Evolutionary conservation across 2,888 invertebrate species (phyloP), one percentile per base, ranked within the genome.

Genomic region (Spodoptera exigua): DNA sequence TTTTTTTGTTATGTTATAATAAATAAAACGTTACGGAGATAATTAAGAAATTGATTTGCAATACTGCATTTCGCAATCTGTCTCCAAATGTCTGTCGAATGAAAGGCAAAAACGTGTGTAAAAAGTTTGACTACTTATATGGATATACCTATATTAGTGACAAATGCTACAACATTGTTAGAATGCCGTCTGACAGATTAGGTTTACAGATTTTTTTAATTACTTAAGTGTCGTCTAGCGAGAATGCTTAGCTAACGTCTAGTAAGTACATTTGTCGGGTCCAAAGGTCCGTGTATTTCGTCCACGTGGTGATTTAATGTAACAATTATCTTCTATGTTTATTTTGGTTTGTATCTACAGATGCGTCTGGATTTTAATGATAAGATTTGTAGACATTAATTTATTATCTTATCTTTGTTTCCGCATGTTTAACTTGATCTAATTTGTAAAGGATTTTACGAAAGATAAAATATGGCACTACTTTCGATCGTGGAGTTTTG

Each of bases 341-440:
- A 74, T 82, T 81, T 85, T 79, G 72, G 74, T 62, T 75, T 61
- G 65, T 83, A 82, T 66, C 57, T 65, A 60, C 66, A 69, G 59
- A 64, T 53, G 63, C 66, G 70, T 74, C 75, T 72, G 70, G 74
- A 73, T 78, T 81, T 71, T 49, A 63, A 53, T 47, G 79, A 83
- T 81, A 80, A 61, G 45, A 48, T 63, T 41, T 61, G 65, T 68
- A 39, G 64, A 73, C 54, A 71, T 17, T 43, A 45, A 71, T 27
- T 46, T 53, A n/a, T 58, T 61, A 61, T 73, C 69, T 70, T 61
- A 70, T 70, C 70, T 52, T 14, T 45, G 61, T 68, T 73, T 73
- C 74, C 62, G 57, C 53, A 48, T 59, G 58, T 63, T 55, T 43
- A 34, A 48, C 65, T 70, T 74, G 48, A 74, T 58, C 49, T 71